Conservation (phyloP, 1,140 invertebrate genomes). For the Heterodera carotae region DNA sequence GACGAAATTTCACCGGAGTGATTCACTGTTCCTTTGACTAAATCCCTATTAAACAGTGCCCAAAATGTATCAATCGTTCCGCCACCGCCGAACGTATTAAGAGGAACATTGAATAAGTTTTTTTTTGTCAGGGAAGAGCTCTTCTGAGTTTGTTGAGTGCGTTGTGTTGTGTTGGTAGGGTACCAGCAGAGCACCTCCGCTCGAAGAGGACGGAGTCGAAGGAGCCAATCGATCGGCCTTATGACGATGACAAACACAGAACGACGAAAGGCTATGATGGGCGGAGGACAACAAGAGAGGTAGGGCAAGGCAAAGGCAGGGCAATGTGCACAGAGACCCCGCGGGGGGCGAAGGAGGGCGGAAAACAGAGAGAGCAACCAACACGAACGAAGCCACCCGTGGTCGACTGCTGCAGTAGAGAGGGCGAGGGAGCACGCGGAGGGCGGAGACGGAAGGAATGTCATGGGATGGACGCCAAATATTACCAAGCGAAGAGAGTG, state of each 20-base stretch:
- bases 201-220: not conserved
- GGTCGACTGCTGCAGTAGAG: no score
- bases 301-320: conserved; percentile 9
- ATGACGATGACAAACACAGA: conserved; percentile 7
- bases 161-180: conserved; percentile 6
- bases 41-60: not conserved
- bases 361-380: not conserved
- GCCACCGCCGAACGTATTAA: not conserved
- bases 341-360: no score
- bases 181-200: not conserved
- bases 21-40: no score
- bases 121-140: not conserved
- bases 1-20: no score
- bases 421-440: not conserved
- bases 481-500: conserved; percentile 2
- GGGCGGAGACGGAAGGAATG: not conserved
- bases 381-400: not conserved
- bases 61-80: not conserved
- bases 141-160: not conserved
- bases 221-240: conserved; percentile 16
- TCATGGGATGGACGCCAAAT: not conserved
- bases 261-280: not conserved
- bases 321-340: conserved; percentile 3
- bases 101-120: not conserved
- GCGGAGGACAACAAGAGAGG: conserved; percentile 16